A percentile compares a stretch with the other conserved stretches of the same genome.
These are phyloP conservation scores for Sebastes baramenuke DNA, from an alignment of 2,797 vertebrate genomes.

Conservation along the genomic window DNA sequence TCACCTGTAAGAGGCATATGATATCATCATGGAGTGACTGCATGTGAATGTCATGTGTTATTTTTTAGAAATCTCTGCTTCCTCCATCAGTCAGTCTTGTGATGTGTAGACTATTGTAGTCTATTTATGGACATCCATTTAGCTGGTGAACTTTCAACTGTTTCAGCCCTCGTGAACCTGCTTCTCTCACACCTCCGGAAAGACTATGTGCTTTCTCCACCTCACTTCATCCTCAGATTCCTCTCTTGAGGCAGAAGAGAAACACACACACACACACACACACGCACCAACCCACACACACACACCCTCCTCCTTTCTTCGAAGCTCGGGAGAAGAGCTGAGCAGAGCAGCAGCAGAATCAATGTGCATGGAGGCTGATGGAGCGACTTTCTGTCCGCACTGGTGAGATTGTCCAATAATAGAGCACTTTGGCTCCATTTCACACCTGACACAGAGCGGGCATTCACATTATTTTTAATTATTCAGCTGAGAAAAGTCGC, in stretches of 20 bases:
- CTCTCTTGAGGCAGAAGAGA: conserved; percentile 6
- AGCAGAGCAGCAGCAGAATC: not conserved
- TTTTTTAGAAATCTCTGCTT: not conserved
- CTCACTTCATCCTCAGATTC: not conserved
- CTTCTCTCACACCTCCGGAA: not conserved
- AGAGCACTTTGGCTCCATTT: not conserved
- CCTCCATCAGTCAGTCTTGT: not conserved
- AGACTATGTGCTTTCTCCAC: not conserved
- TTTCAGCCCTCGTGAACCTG: not conserved
- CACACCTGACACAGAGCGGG: not conserved
- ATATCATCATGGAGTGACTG: not conserved
- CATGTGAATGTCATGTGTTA: not conserved
- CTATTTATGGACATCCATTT: not conserved
- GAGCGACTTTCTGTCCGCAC: not conserved
- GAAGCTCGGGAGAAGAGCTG: not conserved
- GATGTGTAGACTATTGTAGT: not conserved
- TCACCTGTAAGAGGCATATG: not conserved
- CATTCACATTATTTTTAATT: not conserved
- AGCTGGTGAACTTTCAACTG: conserved; percentile 1
- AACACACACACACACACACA: conserved; percentile 21
- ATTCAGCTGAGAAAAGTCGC: not conserved
- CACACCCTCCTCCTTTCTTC: not conserved
- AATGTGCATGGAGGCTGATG: not conserved
- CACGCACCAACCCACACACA: not conserved
- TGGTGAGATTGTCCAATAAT: no score